Conservation (phyloP, 2,888 invertebrate species). For the Heteromurus nitidus region DNA sequence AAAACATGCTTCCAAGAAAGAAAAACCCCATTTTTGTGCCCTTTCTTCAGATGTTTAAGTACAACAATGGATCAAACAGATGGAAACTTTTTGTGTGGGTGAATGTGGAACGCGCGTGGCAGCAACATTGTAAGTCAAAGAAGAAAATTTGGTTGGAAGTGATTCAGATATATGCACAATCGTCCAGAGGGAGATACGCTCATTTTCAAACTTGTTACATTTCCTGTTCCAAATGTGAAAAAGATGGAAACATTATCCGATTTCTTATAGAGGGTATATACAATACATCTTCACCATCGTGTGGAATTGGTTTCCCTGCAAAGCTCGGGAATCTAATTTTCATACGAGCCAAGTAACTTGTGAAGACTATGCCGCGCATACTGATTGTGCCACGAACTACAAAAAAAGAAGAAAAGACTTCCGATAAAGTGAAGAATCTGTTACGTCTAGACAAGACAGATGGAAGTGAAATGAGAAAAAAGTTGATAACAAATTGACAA, state of each 20-base stretch:
- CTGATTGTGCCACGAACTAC: too few relatives aligned
- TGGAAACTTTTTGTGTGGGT: slow-evolving; percentile 1
- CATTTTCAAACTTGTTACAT: slow-evolving; percentile 10
- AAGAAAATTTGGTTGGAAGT: not conserved
- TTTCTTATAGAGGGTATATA: not conserved
- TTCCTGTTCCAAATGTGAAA: slow-evolving; percentile 9
- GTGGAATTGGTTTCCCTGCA: too few relatives aligned
- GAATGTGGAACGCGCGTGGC: not conserved
- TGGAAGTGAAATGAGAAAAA: not conserved
- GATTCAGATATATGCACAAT: not conserved
- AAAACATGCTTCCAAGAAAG: too few relatives aligned
- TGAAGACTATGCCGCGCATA: not conserved
- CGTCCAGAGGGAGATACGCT: not conserved
- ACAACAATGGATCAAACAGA: not conserved
- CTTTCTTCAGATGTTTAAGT: too few relatives aligned
- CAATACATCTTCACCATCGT: not conserved
- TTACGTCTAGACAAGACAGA: slow-evolving; percentile 1
- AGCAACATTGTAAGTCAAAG: not conserved
- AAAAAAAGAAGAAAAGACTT: not conserved
- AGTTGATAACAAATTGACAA: too few relatives aligned
- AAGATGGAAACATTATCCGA: slow-evolving; percentile 12
- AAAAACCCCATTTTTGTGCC: too few relatives aligned
- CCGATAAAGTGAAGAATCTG: not conserved
- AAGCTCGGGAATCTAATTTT: slow-evolving; percentile 19
- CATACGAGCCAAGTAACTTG: not conserved